Conservation (phyloP, 2,888 invertebrate genomes). For the Synanthedon andrenaeformis region DNA sequence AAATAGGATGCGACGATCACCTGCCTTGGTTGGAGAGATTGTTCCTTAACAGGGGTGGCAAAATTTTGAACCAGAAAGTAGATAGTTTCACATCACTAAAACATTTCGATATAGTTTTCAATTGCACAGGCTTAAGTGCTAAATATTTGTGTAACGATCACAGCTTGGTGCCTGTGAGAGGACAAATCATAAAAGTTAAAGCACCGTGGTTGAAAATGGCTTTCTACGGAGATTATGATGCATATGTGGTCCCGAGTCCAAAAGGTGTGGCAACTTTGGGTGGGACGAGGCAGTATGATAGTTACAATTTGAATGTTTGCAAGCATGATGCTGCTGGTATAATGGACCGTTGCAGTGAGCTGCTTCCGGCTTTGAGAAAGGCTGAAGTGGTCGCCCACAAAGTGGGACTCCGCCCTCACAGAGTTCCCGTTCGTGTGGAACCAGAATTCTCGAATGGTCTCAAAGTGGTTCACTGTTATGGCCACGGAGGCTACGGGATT, state of each 20-base stretch:
- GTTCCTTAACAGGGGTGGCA: slow-evolving; percentile 73
- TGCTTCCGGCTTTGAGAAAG: slow-evolving; percentile 77
- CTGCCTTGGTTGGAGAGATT: slow-evolving; percentile 83
- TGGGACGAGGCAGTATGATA: slow-evolving; percentile 86
- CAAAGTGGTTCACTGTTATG: slow-evolving; percentile 90
- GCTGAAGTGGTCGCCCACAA: slow-evolving; percentile 72
- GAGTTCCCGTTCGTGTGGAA: slow-evolving; percentile 80
- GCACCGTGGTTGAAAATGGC: slow-evolving; percentile 94
- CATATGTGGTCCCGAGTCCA: slow-evolving; percentile 86
- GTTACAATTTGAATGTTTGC: slow-evolving; percentile 75
- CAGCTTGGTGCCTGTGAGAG: slow-evolving; percentile 82
- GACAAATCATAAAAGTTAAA: slow-evolving; percentile 83
- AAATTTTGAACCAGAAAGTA: slow-evolving; percentile 68
- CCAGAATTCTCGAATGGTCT: slow-evolving; percentile 65
- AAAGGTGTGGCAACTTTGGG: slow-evolving; percentile 83
- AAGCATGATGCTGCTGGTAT: slow-evolving; percentile 82
- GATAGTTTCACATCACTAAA: slow-evolving; percentile 72
- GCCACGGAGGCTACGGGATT: slow-evolving; percentile 95
- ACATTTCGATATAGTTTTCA: slow-evolving; percentile 80
- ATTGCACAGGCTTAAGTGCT: slow-evolving; percentile 90
- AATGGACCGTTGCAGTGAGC: slow-evolving; percentile 79
- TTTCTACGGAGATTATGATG: slow-evolving; percentile 86
- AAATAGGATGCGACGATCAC: slow-evolving; percentile 79
- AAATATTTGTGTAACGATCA: slow-evolving; percentile 80
- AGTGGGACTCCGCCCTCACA: slow-evolving; percentile 87